Evolutionary conservation across 2,888 invertebrate species (phyloP).

Genomic region (Helleia helle): DNA sequence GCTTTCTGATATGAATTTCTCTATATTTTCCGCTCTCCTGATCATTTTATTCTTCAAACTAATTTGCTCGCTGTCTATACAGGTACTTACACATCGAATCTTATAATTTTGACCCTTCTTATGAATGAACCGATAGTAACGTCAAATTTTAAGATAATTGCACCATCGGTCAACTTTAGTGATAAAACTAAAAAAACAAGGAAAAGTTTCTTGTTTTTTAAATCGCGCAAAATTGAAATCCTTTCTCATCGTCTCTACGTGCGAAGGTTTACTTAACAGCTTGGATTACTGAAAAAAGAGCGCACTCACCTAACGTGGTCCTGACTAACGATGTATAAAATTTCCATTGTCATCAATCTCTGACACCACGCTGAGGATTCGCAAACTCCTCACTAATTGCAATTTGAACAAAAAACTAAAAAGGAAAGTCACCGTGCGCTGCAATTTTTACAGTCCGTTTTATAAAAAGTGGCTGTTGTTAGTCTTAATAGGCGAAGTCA

Average conservation of each 20-base stretch:
- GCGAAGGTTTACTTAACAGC: constrained; percentile 36
- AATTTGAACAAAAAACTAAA: constrained; percentile 71
- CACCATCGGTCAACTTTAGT: too few species aligned
- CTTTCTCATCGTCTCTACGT: constrained; percentile 16
- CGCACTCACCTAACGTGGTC: constrained; percentile 62
- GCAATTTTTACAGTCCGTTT: constrained; percentile 57
- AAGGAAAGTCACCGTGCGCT: constrained; percentile 62
- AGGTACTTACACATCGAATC: too few species aligned
- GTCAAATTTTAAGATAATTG: too few species aligned
- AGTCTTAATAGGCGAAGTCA: constrained; percentile 24
- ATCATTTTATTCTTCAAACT: too few species aligned
- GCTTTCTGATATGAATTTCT: too few species aligned
- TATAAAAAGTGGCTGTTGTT: constrained; percentile 41
- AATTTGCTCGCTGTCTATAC: too few species aligned
- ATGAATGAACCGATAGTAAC: too few species aligned
- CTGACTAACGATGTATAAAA: constrained; percentile 73
- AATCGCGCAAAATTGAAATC: neutral
- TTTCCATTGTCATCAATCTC: constrained; percentile 75
- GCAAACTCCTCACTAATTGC: constrained; percentile 72
- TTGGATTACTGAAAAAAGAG: constrained; percentile 65
- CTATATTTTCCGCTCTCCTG: too few species aligned
- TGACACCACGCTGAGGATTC: constrained; percentile 68
- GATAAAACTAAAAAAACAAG: too few species aligned
- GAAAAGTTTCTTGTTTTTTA: neutral
- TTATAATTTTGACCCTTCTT: too few species aligned